phyloP scores from a whole-genome alignment of 2,797 vertebrate species.

The Atherinosoma microstoma region DNA sequence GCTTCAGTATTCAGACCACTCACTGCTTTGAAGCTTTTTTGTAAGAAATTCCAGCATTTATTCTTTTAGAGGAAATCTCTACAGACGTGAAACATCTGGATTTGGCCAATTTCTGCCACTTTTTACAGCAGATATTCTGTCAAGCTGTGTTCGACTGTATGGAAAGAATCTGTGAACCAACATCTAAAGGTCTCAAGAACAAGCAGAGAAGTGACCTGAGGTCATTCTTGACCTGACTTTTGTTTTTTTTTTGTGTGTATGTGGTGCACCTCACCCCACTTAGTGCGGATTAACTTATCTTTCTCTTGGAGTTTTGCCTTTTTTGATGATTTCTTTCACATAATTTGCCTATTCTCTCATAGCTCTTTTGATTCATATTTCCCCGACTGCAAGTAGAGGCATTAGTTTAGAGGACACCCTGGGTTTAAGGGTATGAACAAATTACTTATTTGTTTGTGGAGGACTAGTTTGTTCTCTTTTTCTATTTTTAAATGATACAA shows the following conservation, averaged over 20 bases:
- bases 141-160: not conserved
- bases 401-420: not conserved
- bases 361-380: not conserved
- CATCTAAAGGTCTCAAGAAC: not conserved
- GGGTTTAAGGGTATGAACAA: no score
- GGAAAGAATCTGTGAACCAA: constrained; percentile 1
- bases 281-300: not conserved
- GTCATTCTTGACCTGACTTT: not conserved
- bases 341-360: not conserved
- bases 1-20: constrained; percentile 1
- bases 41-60: constrained; percentile 8
- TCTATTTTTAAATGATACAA: no score
- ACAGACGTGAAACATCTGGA: not conserved
- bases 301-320: not conserved
- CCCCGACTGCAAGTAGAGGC: not conserved
- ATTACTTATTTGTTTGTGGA: not conserved
- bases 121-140: not conserved
- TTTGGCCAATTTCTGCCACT: not conserved
- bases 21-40: not conserved
- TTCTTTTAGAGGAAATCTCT: not conserved
- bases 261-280: no score
- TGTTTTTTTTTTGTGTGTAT: not conserved
- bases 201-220: not conserved
- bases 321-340: not conserved
- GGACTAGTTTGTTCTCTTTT: not conserved